A percentile compares a stretch with the other conserved stretches of the same genome.
Conservation (phyloP, 2,888 invertebrate species). For the Pseudolycoriella hygida region DNA sequence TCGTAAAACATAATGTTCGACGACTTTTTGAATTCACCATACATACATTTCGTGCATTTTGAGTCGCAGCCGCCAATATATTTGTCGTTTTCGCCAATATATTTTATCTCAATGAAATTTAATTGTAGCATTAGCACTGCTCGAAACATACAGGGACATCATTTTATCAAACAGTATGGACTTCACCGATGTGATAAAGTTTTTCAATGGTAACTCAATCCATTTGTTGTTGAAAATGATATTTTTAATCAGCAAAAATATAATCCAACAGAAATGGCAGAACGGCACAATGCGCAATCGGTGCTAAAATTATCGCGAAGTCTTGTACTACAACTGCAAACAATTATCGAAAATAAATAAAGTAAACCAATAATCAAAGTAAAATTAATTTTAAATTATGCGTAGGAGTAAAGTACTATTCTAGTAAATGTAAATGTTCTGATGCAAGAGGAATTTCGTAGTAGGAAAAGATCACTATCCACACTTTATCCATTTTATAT, state of each 20-base stretch:
- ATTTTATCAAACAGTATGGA: slow-evolving; percentile 93
- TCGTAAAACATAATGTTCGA: too few species aligned
- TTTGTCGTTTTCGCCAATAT: too few species aligned
- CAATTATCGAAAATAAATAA: slow-evolving; percentile 82
- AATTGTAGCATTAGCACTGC: slow-evolving; percentile 78
- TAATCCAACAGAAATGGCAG: slow-evolving; percentile 75
- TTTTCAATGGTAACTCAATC: slow-evolving; percentile 72
- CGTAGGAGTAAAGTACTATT: too few species aligned
- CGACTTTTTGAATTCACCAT: too few species aligned
- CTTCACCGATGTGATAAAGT: slow-evolving; percentile 95
- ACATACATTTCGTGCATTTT: too few species aligned
- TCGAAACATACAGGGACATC: slow-evolving; percentile 86
- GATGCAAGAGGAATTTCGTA: too few species aligned
- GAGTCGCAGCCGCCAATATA: too few species aligned
- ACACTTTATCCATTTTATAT: too few species aligned
- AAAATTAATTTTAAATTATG: too few species aligned
- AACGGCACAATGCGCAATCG: slow-evolving; percentile 72
- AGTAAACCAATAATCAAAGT: slow-evolving; percentile 8
- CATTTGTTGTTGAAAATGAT: neutral
- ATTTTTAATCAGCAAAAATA: neutral
- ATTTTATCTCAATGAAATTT: slow-evolving; percentile 81
- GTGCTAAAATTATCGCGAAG: slow-evolving; percentile 71
- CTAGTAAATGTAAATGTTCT: too few species aligned
- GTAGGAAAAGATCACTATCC: too few species aligned
- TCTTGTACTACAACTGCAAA: slow-evolving; percentile 74